Conservation (phyloP, 2,797 vertebrate genomes). For the Typhlichthys eigenmanni region DNA sequence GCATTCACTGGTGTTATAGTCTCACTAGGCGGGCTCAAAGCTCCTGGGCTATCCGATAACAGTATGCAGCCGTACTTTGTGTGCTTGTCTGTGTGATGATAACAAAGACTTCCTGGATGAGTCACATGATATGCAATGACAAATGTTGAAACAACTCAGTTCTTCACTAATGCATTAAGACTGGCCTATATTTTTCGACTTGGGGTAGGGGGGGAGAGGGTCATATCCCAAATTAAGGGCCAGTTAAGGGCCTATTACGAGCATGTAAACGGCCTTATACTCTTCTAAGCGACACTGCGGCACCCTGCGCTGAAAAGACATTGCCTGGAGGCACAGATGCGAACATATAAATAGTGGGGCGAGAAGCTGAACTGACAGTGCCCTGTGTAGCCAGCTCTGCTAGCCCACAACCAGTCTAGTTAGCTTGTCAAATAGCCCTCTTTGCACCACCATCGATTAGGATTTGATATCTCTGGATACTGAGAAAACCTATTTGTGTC, state of each 20-base stretch:
- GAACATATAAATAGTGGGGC: constrained; percentile 65
- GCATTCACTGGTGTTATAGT: constrained; percentile 23
- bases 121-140: constrained; percentile 64
- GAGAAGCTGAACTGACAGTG: constrained; percentile 66
- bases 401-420: constrained; percentile 48
- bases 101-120: constrained; percentile 66
- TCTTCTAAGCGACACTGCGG: constrained; percentile 50
- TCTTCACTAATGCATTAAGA: constrained; percentile 62
- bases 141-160: constrained; percentile 63
- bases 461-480: constrained; percentile 67
- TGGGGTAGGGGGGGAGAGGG: constrained; percentile 65
- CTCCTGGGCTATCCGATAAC: constrained; percentile 32
- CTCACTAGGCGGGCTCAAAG: constrained; percentile 23
- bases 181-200: constrained; percentile 75
- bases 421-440: constrained; percentile 37
- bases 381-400: constrained; percentile 41
- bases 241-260: constrained; percentile 40
- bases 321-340: constrained; percentile 60
- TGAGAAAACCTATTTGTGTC: constrained; percentile 45
- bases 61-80: constrained; percentile 5
- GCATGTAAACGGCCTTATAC: constrained; percentile 64
- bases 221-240: constrained; percentile 73
- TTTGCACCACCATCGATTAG: constrained; percentile 55
- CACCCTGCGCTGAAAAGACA: constrained; percentile 51
- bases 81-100: constrained; percentile 34